Conservation (phyloP, 2,797 vertebrate genomes). For the Decapterus maruadsi region DNA sequence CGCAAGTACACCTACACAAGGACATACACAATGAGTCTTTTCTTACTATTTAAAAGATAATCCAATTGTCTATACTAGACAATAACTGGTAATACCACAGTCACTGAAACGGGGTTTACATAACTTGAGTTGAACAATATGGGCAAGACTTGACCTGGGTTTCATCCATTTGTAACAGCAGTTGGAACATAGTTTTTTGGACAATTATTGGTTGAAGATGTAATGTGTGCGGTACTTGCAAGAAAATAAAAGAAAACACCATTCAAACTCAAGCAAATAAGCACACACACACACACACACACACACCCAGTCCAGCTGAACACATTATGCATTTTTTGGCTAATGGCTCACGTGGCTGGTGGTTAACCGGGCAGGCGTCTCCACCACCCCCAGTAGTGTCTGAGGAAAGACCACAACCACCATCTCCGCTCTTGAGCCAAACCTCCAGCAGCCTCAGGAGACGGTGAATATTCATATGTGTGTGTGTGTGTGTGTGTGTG, state of each 20-base stretch:
- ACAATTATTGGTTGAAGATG: constrained; percentile 4
- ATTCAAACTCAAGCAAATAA: constrained; percentile 4
- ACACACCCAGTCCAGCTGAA: constrained; percentile 33
- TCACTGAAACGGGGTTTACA: background rate
- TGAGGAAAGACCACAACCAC: constrained; percentile 63
- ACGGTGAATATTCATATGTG: constrained; percentile 3
- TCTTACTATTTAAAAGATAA: no score
- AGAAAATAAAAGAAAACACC: constrained; percentile 12
- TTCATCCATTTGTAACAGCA: constrained; percentile 4
- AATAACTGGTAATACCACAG: background rate
- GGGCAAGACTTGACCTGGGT: background rate
- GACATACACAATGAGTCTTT: no score
- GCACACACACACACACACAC: constrained; percentile 13
- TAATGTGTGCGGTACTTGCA: background rate
- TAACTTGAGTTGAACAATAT: background rate
- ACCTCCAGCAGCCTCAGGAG: constrained; percentile 54
- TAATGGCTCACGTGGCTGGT: constrained; percentile 53
- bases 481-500: constrained; percentile 24
- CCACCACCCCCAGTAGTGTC: constrained; percentile 68
- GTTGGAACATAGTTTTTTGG: constrained; percentile 18
- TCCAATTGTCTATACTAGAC: no score
- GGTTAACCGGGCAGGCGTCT: constrained; percentile 61
- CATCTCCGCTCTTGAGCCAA: constrained; percentile 49
- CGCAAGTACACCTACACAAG: no score
- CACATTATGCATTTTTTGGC: constrained; percentile 40